Percentiles rank a stretch among this genome's conserved stretches.
These are phyloP conservation scores for Holothuria scabra DNA, from an alignment of 53 echinoderm and acorn worm species.

Conservation along the genomic window DNA sequence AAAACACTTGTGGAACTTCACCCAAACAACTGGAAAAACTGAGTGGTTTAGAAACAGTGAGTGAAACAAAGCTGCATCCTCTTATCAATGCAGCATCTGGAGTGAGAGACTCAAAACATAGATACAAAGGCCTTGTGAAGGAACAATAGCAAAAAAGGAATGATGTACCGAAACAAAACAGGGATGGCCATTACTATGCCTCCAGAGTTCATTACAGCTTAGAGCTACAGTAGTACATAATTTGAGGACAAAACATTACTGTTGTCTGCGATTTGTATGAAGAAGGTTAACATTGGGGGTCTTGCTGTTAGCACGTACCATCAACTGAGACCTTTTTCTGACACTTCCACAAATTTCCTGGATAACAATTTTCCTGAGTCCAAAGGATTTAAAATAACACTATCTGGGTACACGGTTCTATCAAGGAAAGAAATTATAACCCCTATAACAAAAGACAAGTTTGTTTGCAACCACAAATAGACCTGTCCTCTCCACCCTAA, in stretches of 20 bases:
- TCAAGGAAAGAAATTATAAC: neutral
- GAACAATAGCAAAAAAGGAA: constrained; percentile 38
- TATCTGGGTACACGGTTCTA: neutral
- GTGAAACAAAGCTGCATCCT: neutral
- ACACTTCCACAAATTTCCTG: neutral
- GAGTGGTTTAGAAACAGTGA: too few relatives aligned
- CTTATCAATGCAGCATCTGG: neutral
- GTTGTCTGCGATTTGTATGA: constrained; percentile 7
- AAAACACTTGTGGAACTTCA: too few relatives aligned
- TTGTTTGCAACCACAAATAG: constrained; percentile 7
- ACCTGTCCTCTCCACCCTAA: constrained; percentile 20
- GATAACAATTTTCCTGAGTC: constrained; percentile 31
- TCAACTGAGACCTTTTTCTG: constrained; percentile 10
- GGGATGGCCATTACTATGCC: constrained; percentile 43
- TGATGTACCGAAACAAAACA: constrained; percentile 10
- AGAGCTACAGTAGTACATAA: constrained; percentile 2
- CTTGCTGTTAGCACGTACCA: constrained; percentile 29
- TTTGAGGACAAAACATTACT: neutral
- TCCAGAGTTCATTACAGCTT: constrained; percentile 49
- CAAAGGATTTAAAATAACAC: constrained; percentile 9
- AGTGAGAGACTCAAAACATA: neutral
- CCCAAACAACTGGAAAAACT: too few relatives aligned
- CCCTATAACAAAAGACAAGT: neutral
- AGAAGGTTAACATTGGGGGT: neutral
- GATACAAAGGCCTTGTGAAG: neutral